Evolutionary conservation across 2,888 invertebrate genomes (phyloP).

Genomic region (Drosophila dives): DNA sequence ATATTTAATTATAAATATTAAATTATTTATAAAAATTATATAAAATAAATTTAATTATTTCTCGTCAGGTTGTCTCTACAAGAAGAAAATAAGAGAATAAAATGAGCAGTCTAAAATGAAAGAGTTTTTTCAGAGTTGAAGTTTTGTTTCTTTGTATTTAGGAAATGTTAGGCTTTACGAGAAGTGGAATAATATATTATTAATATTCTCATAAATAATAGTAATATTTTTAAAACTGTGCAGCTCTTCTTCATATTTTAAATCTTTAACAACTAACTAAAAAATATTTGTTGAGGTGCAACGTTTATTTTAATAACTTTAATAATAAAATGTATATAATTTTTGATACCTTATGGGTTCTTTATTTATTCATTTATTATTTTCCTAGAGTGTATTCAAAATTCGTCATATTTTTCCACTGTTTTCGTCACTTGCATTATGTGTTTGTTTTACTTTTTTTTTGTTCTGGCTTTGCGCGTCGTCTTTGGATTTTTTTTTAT

Average conservation of each 20-base stretch:
- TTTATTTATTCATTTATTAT: background rate
- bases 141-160: background rate
- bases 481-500: constrained; percentile 71
- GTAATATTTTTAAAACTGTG: accelerated
- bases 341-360: background rate
- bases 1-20: background rate
- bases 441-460: constrained; percentile 25
- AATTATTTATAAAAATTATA: no score
- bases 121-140: background rate
- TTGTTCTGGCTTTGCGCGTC: constrained; percentile 69
- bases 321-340: background rate
- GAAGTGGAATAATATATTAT: background rate
- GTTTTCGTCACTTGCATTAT: constrained; percentile 34
- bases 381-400: constrained; percentile 7
- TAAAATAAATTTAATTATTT: no score
- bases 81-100: background rate
- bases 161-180: background rate
- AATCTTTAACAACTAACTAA: background rate
- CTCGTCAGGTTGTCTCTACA: background rate
- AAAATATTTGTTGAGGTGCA: background rate
- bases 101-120: background rate
- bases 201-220: background rate
- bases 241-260: background rate
- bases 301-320: background rate
- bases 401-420: background rate